Evolutionary conservation across 2,888 invertebrate genomes (phyloP).

Genomic region (Drosophila atroscutellata): DNA sequence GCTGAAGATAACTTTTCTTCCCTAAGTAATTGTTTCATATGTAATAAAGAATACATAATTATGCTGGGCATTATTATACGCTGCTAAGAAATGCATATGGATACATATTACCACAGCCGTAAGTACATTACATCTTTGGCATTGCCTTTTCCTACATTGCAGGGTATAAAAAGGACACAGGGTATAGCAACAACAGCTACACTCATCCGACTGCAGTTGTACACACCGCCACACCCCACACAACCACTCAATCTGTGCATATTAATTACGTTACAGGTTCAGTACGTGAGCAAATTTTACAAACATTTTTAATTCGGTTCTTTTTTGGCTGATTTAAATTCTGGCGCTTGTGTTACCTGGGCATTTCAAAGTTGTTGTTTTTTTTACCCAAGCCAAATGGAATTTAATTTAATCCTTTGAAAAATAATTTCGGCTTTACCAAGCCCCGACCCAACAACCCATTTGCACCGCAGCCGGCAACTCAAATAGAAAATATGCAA

Average conservation of each 20-base stretch:
- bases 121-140: background rate
- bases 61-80: background rate
- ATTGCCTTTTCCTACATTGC: no score
- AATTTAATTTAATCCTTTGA: slow-evolving; percentile 76
- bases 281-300: slow-evolving; percentile 31
- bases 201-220: slow-evolving; percentile 6
- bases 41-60: background rate
- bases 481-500: slow-evolving; percentile 52
- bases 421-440: slow-evolving; percentile 56
- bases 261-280: slow-evolving; percentile 47
- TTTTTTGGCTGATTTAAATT: slow-evolving; percentile 72
- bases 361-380: slow-evolving; percentile 30
- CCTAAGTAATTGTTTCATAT: background rate
- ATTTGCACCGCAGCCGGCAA: slow-evolving; percentile 1
- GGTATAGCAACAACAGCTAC: background rate
- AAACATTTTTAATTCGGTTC: slow-evolving; percentile 72
- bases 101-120: no score
- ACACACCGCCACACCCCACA: slow-evolving; percentile 1
- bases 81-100: background rate
- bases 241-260: slow-evolving; percentile 10
- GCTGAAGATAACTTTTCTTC: background rate
- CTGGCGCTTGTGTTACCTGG: slow-evolving; percentile 43
- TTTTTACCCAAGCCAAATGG: slow-evolving; percentile 49
- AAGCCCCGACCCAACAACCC: background rate
- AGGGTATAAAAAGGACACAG: background rate